Base-by-base conservation (phyloP, 2,113 vertebrate species). In the Perca schrenkii region DNA sequence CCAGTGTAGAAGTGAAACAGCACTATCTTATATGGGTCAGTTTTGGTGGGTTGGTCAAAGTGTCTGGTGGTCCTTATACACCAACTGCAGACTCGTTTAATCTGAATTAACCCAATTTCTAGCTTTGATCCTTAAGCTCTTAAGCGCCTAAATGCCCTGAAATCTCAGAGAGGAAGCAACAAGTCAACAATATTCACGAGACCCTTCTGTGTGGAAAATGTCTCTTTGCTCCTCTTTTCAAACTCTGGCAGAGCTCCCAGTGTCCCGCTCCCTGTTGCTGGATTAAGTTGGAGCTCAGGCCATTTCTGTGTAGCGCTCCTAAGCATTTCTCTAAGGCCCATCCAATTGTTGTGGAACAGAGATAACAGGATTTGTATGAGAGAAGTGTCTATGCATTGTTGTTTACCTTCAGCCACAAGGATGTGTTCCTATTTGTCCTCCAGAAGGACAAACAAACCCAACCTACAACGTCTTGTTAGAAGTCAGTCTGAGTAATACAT, bases 71-170 rank as follows among this genome's bases (percentile, higher is more conserved):
- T 89, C 91, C 73, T 74, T 63, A 17, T 0, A 72, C 67, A 46
- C 79, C 72, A 64, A 82, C 64, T 50, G 40, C 46, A 67, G 46
- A 80, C 82, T 76, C 22, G 16, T 74, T 80, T 91, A 92, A 93
- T 92, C 90, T 93, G 87, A 92, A 92, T 90, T 91, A 93, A 92
- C 88, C 88, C 85, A 82, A 83, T 91, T 92, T 92, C 90, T 85
- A 73, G 85, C 82, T 83, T 79, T 74, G 82, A 84, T 86, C 77
- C 78, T 63, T 91, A 93, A 92, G 91, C 89, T 86, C 69, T 91
- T 93, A 92, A 94, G 90, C 83, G 57, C 69, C 72, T 91, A 89
- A 93, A 88, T 17, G 52, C 60, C 52, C 73, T 85, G 75, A 84
- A 91, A 89, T 90, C 90, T 87, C 82, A 53, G 67, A 63, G 67